A percentile compares a stretch with the other conserved stretches of the same genome.
These are phyloP conservation scores for Heterochromis multidens DNA, from an alignment of 2,113 vertebrate species.

Conservation along the genomic window DNA sequence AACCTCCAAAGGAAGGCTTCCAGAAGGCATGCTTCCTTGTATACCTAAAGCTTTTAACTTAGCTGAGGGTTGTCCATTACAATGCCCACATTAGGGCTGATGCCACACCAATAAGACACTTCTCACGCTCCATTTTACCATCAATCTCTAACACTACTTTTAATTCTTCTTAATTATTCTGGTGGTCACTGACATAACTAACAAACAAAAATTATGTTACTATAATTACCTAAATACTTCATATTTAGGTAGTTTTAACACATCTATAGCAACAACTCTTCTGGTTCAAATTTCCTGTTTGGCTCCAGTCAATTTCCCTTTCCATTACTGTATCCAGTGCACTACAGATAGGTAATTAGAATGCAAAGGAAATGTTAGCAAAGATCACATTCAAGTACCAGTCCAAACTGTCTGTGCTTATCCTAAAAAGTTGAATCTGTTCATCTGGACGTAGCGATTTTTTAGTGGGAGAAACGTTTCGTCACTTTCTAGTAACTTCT, in stretches of 20 bases:
- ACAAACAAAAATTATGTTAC: neutral
- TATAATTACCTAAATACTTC: neutral
- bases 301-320: neutral
- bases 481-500: no score
- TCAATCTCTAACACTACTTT: neutral
- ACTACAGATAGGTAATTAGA: neutral
- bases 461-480: no score
- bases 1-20: neutral
- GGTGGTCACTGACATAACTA: neutral
- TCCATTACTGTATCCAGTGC: neutral
- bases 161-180: neutral
- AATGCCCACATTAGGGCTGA: neutral
- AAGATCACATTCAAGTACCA: neutral
- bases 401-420: neutral
- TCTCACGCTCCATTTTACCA: neutral
- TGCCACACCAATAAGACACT: neutral
- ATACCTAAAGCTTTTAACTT: neutral
- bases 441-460: no score
- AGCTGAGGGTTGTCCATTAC: neutral
- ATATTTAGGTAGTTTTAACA: neutral
- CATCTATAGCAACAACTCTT: neutral
- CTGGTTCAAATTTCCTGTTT: rapidly evolving
- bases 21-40: neutral
- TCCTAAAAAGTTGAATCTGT: no score
- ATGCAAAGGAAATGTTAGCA: neutral